phyloP scores from a whole-genome alignment of 2,113 vertebrate genomes.

The Coptodon rendalli region DNA sequence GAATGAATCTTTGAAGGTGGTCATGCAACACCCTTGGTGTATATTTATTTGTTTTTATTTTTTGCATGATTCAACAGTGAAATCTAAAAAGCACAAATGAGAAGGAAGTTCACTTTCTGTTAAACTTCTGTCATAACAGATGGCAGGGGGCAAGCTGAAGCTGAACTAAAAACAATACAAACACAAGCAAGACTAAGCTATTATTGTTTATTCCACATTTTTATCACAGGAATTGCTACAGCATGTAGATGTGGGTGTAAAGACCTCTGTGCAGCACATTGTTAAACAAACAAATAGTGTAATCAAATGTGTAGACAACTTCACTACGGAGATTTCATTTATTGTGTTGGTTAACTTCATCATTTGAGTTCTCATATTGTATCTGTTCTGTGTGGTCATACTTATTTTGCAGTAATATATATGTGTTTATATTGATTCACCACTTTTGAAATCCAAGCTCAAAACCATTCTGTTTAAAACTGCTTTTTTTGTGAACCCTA shows the following conservation, averaged over 20 bases:
- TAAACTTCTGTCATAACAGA: not conserved
- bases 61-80: not conserved
- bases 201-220: not conserved
- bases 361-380: not conserved
- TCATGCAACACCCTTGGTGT: not conserved
- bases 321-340: not conserved
- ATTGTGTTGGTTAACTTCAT: not conserved
- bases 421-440: not conserved
- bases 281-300: not conserved
- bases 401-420: not conserved
- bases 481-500: not conserved
- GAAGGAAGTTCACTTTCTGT: not conserved
- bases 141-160: not conserved
- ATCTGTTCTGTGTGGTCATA: not conserved
- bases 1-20: not conserved
- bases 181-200: not conserved
- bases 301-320: not conserved
- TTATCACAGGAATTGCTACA: rapidly evolving
- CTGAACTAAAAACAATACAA: not conserved
- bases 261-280: not conserved
- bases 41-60: not conserved
- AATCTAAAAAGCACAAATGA: not conserved
- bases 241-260: not conserved
- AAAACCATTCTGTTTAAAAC: not conserved
- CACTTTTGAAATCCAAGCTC: not conserved